phyloP scores from a whole-genome alignment of 2,113 vertebrate genomes.

The Cephalopterus ornatus region DNA sequence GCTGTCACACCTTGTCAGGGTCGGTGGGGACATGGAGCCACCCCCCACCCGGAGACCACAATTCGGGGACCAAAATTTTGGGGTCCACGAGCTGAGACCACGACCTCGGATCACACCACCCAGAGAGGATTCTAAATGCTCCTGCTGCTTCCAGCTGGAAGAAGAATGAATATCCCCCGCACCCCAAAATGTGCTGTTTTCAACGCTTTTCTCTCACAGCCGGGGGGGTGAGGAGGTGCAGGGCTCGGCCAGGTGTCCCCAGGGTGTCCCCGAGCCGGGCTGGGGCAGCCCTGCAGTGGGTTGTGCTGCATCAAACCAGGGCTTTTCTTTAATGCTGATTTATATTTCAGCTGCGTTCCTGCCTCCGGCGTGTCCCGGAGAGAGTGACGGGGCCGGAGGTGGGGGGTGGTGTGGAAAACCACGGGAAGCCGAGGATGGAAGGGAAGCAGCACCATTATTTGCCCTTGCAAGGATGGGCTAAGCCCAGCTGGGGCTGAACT shows the following conservation, averaged over 20 bases:
- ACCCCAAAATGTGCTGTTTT: accelerated
- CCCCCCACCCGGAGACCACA: no score
- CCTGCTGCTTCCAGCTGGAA: background rate
- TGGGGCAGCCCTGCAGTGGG: background rate
- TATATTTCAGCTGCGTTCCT: background rate
- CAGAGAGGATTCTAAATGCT: accelerated
- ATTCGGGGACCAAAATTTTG: no score
- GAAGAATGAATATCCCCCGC: background rate
- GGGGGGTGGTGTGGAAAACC: background rate
- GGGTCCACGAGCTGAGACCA: background rate
- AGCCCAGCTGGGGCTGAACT: background rate
- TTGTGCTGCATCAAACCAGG: background rate
- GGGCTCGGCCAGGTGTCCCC: background rate
- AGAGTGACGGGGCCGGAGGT: background rate
- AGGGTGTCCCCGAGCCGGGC: background rate
- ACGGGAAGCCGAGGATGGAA: background rate
- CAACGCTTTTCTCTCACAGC: accelerated
- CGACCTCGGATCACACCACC: accelerated
- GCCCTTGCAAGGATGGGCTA: background rate
- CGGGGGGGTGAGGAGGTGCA: background rate
- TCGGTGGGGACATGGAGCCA: accelerated
- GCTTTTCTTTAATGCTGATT: background rate
- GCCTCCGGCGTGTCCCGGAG: background rate
- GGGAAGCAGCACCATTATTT: background rate
- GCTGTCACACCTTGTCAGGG: accelerated